Conservation (phyloP, 2,113 vertebrate species). For the Anguilla rostrata region DNA sequence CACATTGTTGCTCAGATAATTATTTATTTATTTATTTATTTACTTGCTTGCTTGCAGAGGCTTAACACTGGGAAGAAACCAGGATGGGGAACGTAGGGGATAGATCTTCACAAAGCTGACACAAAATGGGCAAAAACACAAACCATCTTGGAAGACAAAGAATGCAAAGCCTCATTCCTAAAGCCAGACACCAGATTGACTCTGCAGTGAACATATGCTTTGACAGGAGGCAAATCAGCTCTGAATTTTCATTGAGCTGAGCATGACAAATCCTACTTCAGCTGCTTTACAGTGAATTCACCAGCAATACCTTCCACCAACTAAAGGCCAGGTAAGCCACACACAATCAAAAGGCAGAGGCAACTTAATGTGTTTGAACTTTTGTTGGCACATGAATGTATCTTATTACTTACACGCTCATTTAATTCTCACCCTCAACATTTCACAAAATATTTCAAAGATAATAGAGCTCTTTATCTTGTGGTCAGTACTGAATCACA, state of each 20-base stretch:
- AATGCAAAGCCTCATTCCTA: neutral
- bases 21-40: too few relatives aligned
- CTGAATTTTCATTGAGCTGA: neutral
- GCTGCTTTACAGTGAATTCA: neutral
- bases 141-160: neutral
- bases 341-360: neutral
- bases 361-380: neutral
- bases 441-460: too few relatives aligned
- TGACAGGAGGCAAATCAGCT: neutral
- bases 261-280: constrained; percentile 3
- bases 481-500: too few relatives aligned
- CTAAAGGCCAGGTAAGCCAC: neutral
- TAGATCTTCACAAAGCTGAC: neutral
- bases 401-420: neutral
- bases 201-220: neutral
- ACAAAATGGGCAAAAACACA: neutral
- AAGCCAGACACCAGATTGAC: neutral
- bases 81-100: neutral
- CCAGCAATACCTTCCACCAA: neutral
- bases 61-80: too few relatives aligned
- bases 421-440: too few relatives aligned
- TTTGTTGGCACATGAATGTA: neutral
- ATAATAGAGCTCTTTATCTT: too few relatives aligned
- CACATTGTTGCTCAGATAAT: too few relatives aligned
- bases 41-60: too few relatives aligned